Base-by-base conservation (phyloP, 2,113 vertebrate genomes). In the Machaerirhynchus nigripectus region DNA sequence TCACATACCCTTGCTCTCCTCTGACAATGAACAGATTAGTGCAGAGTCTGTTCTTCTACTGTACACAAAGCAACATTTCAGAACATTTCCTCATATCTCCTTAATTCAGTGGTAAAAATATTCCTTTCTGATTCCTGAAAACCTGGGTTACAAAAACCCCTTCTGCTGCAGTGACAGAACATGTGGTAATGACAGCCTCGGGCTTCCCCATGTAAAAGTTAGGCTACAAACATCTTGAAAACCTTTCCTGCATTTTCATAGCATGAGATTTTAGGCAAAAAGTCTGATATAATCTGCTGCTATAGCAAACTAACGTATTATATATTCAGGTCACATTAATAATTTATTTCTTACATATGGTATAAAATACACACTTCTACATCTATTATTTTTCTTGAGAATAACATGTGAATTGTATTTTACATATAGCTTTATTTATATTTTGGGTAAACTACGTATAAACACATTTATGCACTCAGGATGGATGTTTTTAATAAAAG, bases 311-410 rank as follows among this genome's bases (percentile, higher is more conserved):
- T 90, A 96, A 82, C 92, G 47, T 88, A 80, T 84, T 47, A 81
- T 27, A 86, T 95, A 92, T 95, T 95, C 91, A 91, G 78, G 92
- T 68, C 67, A 74, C 33, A 73, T 96, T 95, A 96, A 96, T 89
- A 94, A 93, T 95, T 93, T 78, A 88, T 94, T 60, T 65, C 37
- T 47, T 56, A 64, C 56, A 87, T 53, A 88, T 78, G 63, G 37
- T 74, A 90, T 78, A 95, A 94, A 94, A 80, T 80, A 86, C 40
- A 52, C 39, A 64, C 27, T 88, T 86, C 87, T 69, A 18, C 33
- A 57, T 57, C 75, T 67, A 89, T 93, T 92, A 47, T 92, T 93
- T 91, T 93, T 88, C 80, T 82, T 74, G 24, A 82, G 67, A 92
- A 53, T 52, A 91, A 76, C 73, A 61, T 56, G 42, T 60, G 84